Evolutionary conservation across 2,888 invertebrate genomes (phyloP).

Genomic region (Tuta absoluta): DNA sequence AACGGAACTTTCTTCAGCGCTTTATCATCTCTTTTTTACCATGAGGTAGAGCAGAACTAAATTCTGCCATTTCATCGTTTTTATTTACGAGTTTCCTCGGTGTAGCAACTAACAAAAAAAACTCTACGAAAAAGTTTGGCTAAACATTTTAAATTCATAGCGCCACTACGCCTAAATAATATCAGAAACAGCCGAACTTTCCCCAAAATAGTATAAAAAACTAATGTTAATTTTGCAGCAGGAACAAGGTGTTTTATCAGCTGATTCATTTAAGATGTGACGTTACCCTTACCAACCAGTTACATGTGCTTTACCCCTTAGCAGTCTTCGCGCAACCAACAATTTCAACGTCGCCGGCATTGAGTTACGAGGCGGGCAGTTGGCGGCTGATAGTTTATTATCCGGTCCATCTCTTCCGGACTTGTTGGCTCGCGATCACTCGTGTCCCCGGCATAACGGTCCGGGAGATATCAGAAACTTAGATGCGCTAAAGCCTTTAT

Average conservation of each 20-base stretch:
- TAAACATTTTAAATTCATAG: no score
- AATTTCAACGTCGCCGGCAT: constrained; percentile 73
- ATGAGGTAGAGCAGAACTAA: not conserved
- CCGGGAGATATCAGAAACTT: constrained; percentile 36
- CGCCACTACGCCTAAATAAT: no score
- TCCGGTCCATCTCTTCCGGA: constrained; percentile 78
- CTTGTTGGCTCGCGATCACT: constrained; percentile 74
- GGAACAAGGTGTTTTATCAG: not conserved
- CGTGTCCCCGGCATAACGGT: constrained; percentile 71
- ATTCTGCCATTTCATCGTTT: no score
- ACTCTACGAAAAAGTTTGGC: no score
- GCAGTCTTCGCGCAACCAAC: constrained; percentile 56
- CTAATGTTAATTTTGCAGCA: no score
- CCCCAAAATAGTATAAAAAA: no score
- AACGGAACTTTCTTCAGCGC: not conserved
- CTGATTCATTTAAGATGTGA: not conserved
- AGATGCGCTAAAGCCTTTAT: constrained; percentile 25
- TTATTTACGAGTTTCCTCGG: no score
- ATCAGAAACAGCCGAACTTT: no score
- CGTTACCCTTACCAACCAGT: not conserved
- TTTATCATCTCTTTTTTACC: not conserved
- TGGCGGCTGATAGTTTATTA: constrained; percentile 73
- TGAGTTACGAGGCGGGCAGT: constrained; percentile 70
- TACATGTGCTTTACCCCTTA: constrained; percentile 2
- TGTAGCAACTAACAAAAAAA: no score